A percentile compares a stretch with the other conserved stretches of the same genome.
Evolutionary conservation across 2,888 invertebrate genomes (phyloP).

Genomic region (Matsumyia berberina): DNA sequence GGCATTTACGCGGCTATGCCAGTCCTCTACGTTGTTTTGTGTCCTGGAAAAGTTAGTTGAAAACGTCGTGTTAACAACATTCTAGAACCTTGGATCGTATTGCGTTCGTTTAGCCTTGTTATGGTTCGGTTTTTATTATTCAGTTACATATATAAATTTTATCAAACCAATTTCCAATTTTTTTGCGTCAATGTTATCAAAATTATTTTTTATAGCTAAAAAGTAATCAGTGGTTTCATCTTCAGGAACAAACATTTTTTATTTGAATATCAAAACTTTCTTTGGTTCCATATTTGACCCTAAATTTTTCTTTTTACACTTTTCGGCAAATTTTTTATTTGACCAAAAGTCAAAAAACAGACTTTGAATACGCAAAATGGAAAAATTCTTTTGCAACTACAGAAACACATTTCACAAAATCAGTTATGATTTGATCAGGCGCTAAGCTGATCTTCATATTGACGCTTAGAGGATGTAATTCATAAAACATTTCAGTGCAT

Average conservation of each 20-base stretch:
- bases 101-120: slow-evolving; percentile 2
- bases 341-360: too few relatives aligned
- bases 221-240: slow-evolving; percentile 13
- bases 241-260: slow-evolving; percentile 14
- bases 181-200: background rate
- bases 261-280: background rate
- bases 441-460: too few relatives aligned
- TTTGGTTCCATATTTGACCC: too few relatives aligned
- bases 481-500: too few relatives aligned
- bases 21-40: too few relatives aligned
- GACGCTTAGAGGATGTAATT: too few relatives aligned
- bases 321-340: too few relatives aligned
- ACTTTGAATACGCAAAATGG: too few relatives aligned
- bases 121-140: background rate
- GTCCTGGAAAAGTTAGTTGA: slow-evolving; percentile 25
- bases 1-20: slow-evolving; percentile 16
- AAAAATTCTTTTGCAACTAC: too few relatives aligned
- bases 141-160: slow-evolving; percentile 5
- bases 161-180: slow-evolving; percentile 11
- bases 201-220: slow-evolving; percentile 12
- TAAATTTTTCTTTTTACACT: too few relatives aligned
- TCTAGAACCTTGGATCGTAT: slow-evolving; percentile 14
- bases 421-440: too few relatives aligned
- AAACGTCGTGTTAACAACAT: slow-evolving; percentile 8
- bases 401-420: too few relatives aligned